Conservation (phyloP, 1,140 invertebrate genomes). For the Antheraea pernyi region DNA sequence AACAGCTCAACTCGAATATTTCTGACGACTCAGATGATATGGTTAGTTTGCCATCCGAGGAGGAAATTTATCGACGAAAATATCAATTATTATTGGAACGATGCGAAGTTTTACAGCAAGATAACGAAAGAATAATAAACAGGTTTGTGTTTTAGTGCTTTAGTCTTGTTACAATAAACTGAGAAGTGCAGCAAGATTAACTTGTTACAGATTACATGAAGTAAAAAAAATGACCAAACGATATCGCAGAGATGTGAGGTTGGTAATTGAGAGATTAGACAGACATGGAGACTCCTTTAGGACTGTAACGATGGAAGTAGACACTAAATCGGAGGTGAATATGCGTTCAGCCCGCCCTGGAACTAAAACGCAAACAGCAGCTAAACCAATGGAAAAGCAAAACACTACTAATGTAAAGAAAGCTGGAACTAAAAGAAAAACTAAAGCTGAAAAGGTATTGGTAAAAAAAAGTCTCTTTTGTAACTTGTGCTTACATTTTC, state of each 20-base stretch:
- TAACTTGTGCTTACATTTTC: not conserved
- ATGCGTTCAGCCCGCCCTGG: constrained; percentile 38
- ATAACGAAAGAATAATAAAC: constrained; percentile 83
- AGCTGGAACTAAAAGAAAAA: constrained; percentile 73
- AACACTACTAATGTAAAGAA: constrained; percentile 59
- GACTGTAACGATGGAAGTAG: constrained; percentile 59
- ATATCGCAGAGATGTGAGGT: constrained; percentile 80
- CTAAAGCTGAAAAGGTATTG: constrained; percentile 70
- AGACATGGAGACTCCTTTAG: constrained; percentile 74
- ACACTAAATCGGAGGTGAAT: constrained; percentile 61
- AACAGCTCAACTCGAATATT: constrained; percentile 77
- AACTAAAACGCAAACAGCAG: constrained; percentile 53
- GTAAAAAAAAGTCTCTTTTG: not conserved
- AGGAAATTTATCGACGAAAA: constrained; percentile 82
- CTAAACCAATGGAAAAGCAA: constrained; percentile 64
- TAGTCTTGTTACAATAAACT: constrained; percentile 19
- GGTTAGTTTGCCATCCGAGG: constrained; percentile 78
- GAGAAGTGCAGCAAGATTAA: constrained; percentile 21
- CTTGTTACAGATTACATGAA: constrained; percentile 79
- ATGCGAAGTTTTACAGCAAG: constrained; percentile 83
- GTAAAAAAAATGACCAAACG: constrained; percentile 80
- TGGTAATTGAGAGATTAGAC: constrained; percentile 76
- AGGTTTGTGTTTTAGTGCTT: constrained; percentile 67
- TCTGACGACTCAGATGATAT: constrained; percentile 80
- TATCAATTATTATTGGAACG: constrained; percentile 82